Conservation (phyloP, 2,888 invertebrate species). For the Sinohyriopsis cumingii region DNA sequence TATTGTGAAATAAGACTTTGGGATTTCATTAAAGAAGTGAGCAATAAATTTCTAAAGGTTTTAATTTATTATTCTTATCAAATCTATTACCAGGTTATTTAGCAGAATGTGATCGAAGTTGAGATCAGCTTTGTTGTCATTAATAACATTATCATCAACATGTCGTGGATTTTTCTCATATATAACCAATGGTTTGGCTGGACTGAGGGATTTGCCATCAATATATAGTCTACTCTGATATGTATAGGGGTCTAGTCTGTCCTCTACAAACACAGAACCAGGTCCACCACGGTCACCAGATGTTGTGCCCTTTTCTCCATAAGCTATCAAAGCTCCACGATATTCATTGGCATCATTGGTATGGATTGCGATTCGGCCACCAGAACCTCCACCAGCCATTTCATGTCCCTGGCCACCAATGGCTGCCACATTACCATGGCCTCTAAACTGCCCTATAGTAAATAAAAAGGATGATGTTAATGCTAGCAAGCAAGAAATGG, state of each 20-base stretch:
- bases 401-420: constrained; percentile 46
- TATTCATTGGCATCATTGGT: constrained; percentile 44
- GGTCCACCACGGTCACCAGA: constrained; percentile 52
- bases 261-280: constrained; percentile 57
- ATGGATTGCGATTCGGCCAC: constrained; percentile 53
- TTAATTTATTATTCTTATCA: neutral
- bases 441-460: constrained; percentile 44
- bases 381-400: constrained; percentile 50
- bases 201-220: constrained; percentile 39
- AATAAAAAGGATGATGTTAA: neutral
- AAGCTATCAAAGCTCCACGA: constrained; percentile 44
- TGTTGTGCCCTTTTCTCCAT: constrained; percentile 36
- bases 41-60: neutral
- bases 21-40: no score
- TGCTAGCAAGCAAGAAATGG: neutral
- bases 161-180: constrained; percentile 47
- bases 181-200: constrained; percentile 51
- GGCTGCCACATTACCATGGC: constrained; percentile 50
- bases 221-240: constrained; percentile 49
- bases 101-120: constrained; percentile 57
- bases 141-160: constrained; percentile 16
- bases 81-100: constrained; percentile 41
- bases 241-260: constrained; percentile 24
- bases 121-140: constrained; percentile 44
- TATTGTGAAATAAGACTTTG: no score